Percentiles rank a stretch among this genome's conserved stretches.
Conservation (phyloP, 2,113 vertebrate genomes). For the Vulpes vulpes region DNA sequence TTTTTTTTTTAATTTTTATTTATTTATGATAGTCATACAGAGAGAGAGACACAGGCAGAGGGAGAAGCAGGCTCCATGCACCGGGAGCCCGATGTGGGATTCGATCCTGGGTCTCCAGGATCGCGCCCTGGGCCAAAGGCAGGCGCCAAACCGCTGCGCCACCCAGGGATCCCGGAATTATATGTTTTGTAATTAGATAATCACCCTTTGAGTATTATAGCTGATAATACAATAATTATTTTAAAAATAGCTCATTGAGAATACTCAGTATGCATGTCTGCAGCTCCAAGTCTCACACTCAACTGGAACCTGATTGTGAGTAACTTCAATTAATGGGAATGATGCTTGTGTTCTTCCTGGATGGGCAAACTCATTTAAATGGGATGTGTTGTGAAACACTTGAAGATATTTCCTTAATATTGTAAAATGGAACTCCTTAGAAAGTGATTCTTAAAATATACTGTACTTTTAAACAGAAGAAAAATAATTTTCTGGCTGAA, state of each 20-base stretch:
- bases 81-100: no score
- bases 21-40: no score
- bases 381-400: slow-evolving; percentile 37
- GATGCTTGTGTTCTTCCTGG: slow-evolving; percentile 52
- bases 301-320: slow-evolving; percentile 42
- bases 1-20: no score
- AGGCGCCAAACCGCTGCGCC: no score
- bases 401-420: slow-evolving; percentile 43
- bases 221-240: slow-evolving; percentile 33
- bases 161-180: no score
- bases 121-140: no score
- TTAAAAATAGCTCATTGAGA: slow-evolving; percentile 28
- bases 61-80: no score
- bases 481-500: slow-evolving; percentile 22
- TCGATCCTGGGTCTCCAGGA: no score
- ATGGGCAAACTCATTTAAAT: slow-evolving; percentile 58
- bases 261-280: not conserved
- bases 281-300: not conserved
- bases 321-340: slow-evolving; percentile 59
- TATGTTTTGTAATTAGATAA: slow-evolving; percentile 41
- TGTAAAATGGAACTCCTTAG: slow-evolving; percentile 13
- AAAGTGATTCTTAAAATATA: slow-evolving; percentile 51
- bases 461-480: slow-evolving; percentile 26
- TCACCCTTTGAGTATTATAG: not conserved
- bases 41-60: no score